Conservation (phyloP, 2,797 vertebrate genomes). For the Enteromius paludinosus region DNA sequence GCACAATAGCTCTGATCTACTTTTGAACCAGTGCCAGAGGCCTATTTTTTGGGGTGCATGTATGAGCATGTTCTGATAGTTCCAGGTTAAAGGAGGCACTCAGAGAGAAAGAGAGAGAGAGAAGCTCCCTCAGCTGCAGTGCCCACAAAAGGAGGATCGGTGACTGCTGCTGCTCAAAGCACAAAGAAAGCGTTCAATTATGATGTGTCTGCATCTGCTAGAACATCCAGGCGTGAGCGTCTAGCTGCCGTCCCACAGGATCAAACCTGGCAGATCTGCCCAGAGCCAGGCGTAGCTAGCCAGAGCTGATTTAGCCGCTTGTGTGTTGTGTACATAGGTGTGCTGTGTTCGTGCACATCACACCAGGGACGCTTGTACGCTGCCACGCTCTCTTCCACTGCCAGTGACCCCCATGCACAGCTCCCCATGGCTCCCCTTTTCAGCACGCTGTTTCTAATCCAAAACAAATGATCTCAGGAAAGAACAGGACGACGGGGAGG, state of each 20-base stretch:
- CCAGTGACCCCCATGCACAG: constrained; percentile 55
- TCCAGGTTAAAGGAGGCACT: constrained; percentile 55
- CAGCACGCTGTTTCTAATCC: constrained; percentile 82
- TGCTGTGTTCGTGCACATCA: constrained; percentile 58
- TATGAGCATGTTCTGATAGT: constrained; percentile 55
- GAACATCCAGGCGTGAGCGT: constrained; percentile 54
- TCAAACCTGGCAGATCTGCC: constrained; percentile 66
- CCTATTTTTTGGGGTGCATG: constrained; percentile 46
- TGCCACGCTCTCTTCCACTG: constrained; percentile 75
- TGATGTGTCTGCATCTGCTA: constrained; percentile 59
- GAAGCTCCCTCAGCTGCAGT: constrained; percentile 38
- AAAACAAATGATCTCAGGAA: constrained; percentile 83
- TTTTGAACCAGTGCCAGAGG: constrained; percentile 51
- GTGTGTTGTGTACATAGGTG: constrained; percentile 27
- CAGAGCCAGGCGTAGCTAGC: constrained; percentile 37
- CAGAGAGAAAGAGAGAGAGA: not conserved
- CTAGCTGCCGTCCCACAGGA: constrained; percentile 58
- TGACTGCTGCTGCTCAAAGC: constrained; percentile 31
- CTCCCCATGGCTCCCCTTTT: constrained; percentile 56
- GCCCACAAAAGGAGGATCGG: constrained; percentile 44
- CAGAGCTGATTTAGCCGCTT: constrained; percentile 49
- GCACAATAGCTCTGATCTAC: constrained; percentile 39
- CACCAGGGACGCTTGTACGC: constrained; percentile 76
- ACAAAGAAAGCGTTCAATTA: constrained; percentile 58
- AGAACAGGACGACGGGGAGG: constrained; percentile 65